phyloP scores from a whole-genome alignment of 2,888 invertebrate genomes.

The Leistus spinibarbis region DNA sequence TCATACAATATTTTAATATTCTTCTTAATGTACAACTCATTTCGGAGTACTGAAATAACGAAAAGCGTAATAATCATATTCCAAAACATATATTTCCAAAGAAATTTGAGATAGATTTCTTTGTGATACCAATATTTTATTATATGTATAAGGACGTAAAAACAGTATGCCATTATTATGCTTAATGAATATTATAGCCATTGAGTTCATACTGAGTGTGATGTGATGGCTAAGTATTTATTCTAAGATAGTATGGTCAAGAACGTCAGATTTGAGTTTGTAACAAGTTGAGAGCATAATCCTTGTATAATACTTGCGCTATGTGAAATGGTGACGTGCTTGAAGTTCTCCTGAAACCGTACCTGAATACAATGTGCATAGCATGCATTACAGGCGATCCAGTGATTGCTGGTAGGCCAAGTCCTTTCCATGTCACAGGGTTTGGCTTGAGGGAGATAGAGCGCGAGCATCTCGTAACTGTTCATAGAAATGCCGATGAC shows the following conservation, averaged over 20 bases:
- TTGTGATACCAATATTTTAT: too few relatives aligned
- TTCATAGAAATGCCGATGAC: not conserved
- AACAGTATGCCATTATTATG: too few relatives aligned
- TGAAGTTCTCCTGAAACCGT: not conserved
- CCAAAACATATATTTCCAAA: too few relatives aligned
- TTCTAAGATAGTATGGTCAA: not conserved
- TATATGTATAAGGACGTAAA: too few relatives aligned
- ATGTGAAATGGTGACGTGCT: not conserved
- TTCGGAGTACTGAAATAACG: too few relatives aligned
- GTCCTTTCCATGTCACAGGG: not conserved
- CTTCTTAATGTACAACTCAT: too few relatives aligned
- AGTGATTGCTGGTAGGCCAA: not conserved
- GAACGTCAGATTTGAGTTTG: not conserved
- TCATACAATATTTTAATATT: too few relatives aligned
- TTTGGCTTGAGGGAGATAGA: not conserved
- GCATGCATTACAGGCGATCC: not conserved
- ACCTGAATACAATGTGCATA: not conserved
- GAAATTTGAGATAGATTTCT: too few relatives aligned
- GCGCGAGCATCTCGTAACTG: not conserved
- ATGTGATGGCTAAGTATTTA: too few relatives aligned
- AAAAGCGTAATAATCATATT: too few relatives aligned
- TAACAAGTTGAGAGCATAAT: not conserved
- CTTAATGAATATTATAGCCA: too few relatives aligned
- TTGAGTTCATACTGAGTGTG: too few relatives aligned
- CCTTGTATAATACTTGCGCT: not conserved